Conservation (phyloP, 1,140 invertebrate genomes). For the Proctacanthus coquilletti region DNA sequence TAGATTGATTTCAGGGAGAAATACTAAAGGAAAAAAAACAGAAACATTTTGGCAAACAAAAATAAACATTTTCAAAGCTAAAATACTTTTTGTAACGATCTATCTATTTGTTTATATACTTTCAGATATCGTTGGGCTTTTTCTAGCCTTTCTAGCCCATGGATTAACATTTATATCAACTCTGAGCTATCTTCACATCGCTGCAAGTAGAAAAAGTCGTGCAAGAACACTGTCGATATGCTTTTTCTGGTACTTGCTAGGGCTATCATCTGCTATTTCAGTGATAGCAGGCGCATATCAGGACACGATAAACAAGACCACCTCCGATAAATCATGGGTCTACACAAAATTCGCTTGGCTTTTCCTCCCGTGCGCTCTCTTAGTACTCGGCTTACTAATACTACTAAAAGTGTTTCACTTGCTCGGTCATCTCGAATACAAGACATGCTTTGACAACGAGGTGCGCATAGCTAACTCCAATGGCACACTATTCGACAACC, state of each 20-base stretch:
- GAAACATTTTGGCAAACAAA: no score
- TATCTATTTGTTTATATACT: constrained; percentile 2
- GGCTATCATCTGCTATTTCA: constrained; percentile 19
- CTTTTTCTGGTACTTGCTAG: constrained; percentile 21
- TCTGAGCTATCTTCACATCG: constrained; percentile 19
- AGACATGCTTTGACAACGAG: constrained; percentile 23
- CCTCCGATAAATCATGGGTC: constrained; percentile 16
- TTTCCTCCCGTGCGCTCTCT: constrained; percentile 16
- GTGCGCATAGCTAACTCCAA: constrained; percentile 23
- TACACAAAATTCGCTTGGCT: constrained; percentile 23
- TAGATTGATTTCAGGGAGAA: no score
- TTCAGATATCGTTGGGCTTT: constrained; percentile 22
- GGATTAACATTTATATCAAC: constrained; percentile 24
- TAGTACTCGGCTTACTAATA: constrained; percentile 15
- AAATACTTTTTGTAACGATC: no score
- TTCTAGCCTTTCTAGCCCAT: constrained; percentile 22
- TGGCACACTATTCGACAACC: constrained; percentile 19
- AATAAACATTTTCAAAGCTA: no score
- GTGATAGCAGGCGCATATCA: constrained; percentile 11
- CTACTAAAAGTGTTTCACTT: constrained; percentile 20
- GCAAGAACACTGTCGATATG: constrained; percentile 16
- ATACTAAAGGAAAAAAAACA: no score
- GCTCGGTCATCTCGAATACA: constrained; percentile 17
- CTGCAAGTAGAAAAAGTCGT: constrained; percentile 15
- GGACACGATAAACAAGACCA: constrained; percentile 1